A percentile compares a stretch with the other conserved stretches of the same genome.
phyloP scores from a whole-genome alignment of 2,888 invertebrate genomes.

The Glaucopsyche alexis region DNA sequence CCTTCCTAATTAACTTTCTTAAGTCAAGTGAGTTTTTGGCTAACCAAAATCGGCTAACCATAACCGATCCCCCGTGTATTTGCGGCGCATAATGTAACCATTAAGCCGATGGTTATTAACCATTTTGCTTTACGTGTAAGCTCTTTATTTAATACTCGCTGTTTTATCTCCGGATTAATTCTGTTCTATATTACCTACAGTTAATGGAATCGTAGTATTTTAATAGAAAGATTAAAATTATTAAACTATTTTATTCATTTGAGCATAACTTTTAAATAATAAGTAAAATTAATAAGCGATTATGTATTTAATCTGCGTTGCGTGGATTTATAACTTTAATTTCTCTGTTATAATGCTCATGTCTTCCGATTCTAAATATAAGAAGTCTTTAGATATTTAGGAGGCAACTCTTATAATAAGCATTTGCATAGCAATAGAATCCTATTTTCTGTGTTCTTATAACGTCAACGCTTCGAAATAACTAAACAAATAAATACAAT shows the following conservation, averaged over 20 bases:
- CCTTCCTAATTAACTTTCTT: slow-evolving; percentile 15
- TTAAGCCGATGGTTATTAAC: slow-evolving; percentile 41
- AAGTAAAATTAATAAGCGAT: too few species aligned
- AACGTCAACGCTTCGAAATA: too few species aligned
- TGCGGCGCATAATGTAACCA: slow-evolving; percentile 38
- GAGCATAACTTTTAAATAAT: background rate
- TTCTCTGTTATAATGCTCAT: too few species aligned
- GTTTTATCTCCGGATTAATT: slow-evolving; percentile 40
- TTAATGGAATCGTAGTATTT: slow-evolving; percentile 32
- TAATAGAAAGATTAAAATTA: slow-evolving; percentile 12
- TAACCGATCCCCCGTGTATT: slow-evolving; percentile 39
- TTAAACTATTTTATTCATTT: background rate
- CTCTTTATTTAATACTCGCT: slow-evolving; percentile 40
- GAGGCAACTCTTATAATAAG: too few species aligned
- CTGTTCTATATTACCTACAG: slow-evolving; percentile 34
- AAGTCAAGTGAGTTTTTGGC: background rate
- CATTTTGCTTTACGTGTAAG: slow-evolving; percentile 41
- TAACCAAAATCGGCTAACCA: slow-evolving; percentile 34
- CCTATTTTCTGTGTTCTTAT: too few species aligned
- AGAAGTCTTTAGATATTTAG: too few species aligned
- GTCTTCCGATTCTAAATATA: too few species aligned
- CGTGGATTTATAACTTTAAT: too few species aligned
- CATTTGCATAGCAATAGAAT: too few species aligned
- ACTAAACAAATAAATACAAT: too few species aligned
- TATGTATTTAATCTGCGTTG: too few species aligned